Conservation (phyloP, 2,888 invertebrate species). For the Apotomis capreana region DNA sequence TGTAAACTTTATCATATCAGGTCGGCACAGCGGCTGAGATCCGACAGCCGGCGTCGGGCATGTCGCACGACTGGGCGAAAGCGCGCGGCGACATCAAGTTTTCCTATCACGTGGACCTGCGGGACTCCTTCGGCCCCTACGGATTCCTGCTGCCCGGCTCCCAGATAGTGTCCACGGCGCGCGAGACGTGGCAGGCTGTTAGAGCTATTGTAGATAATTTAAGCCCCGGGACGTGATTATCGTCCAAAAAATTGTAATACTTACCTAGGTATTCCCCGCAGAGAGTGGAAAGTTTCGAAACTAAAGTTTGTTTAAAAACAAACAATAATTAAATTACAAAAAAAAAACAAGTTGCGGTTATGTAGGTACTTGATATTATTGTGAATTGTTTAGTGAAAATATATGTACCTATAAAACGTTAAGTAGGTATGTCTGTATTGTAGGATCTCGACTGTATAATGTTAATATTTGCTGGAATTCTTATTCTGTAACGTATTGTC, state of each 20-base stretch:
- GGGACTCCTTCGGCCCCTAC: slow-evolving; percentile 87
- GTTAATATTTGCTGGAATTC: no score
- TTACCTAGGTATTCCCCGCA: no score
- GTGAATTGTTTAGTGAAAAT: no score
- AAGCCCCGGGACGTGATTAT: slow-evolving; percentile 51
- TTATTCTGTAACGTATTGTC: no score
- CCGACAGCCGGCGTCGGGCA: slow-evolving; percentile 82
- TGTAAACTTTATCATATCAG: slow-evolving; percentile 51
- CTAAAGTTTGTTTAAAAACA: neutral
- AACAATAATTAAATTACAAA: no score
- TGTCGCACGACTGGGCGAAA: slow-evolving; percentile 91
- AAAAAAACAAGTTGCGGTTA: no score
- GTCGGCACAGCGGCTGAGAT: slow-evolving; percentile 73
- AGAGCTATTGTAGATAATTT: slow-evolving; percentile 87
- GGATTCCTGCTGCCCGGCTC: slow-evolving; percentile 91
- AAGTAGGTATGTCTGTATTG: no score
- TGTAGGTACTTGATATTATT: no score
- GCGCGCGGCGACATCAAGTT: slow-evolving; percentile 88
- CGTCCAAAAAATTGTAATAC: slow-evolving; percentile 21
- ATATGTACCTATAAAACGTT: no score
- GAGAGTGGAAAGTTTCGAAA: neutral
- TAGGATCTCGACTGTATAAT: no score
- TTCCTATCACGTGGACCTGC: slow-evolving; percentile 88
- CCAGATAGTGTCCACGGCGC: slow-evolving; percentile 88
- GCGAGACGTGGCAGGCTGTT: slow-evolving; percentile 91